Evolutionary conservation across 2,797 vertebrate species (phyloP).

Genomic region (Tiaroga cobitis): DNA sequence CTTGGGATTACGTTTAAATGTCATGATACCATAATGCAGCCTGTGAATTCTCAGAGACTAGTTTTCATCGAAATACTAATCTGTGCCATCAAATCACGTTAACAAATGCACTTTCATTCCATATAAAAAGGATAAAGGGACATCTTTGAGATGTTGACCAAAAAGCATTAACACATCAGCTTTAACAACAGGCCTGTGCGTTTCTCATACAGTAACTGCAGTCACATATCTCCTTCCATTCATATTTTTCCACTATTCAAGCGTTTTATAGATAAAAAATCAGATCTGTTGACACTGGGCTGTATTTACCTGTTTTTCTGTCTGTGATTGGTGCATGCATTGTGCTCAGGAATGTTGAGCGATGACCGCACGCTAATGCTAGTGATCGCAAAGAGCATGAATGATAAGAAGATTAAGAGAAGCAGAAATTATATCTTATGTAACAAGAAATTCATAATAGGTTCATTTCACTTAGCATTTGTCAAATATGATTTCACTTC

Average conservation of each 20-base stretch:
- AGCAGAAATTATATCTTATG: constrained; percentile 23
- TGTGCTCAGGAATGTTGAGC: not conserved
- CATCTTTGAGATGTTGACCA: constrained; percentile 1
- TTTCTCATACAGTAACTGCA: not conserved
- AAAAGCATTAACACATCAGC: not conserved
- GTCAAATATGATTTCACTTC: not conserved
- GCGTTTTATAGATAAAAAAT: constrained; percentile 2
- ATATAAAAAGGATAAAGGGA: not conserved
- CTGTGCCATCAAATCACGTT: constrained; percentile 4
- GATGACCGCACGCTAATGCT: constrained; percentile 1
- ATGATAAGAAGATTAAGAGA: constrained; percentile 41
- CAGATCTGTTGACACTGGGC: not conserved
- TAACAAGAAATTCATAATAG: constrained; percentile 18
- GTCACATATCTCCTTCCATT: not conserved
- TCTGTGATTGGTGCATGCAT: not conserved
- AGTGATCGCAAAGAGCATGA: constrained; percentile 8
- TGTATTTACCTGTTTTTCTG: constrained; percentile 3
- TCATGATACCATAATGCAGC: constrained; percentile 31
- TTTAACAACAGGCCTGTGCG: constrained; percentile 1
- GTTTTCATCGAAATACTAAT: constrained; percentile 8
- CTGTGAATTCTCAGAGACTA: not conserved
- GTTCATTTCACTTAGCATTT: not conserved
- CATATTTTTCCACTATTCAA: not conserved
- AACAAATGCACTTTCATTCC: not conserved
- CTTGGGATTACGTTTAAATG: constrained; percentile 32